Percentiles rank a stretch among this genome's conserved stretches.
These are phyloP conservation scores for Malurus cyaneus DNA, from an alignment of 2,113 vertebrate species.

Conservation along the genomic window DNA sequence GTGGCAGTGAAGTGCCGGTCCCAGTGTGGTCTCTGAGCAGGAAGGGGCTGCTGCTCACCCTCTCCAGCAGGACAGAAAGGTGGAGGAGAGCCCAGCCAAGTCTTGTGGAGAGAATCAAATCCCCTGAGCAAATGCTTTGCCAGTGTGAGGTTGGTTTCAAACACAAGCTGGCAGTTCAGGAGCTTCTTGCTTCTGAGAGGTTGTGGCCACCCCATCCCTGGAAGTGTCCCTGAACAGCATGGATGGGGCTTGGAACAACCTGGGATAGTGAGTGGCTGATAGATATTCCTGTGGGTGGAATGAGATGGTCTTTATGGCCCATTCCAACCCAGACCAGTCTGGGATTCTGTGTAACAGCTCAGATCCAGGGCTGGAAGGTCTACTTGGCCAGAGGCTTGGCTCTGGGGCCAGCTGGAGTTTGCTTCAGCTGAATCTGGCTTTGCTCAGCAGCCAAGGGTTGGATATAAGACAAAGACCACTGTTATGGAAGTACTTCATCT, in stretches of 20 bases:
- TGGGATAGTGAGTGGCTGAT: background rate
- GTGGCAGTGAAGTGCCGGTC: accelerated
- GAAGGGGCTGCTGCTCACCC: background rate
- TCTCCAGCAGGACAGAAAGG: too few relatives aligned
- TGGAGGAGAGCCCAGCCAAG: background rate
- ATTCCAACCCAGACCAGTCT: background rate
- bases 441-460: background rate
- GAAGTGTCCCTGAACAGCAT: background rate
- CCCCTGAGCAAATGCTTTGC: background rate
- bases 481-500: background rate
- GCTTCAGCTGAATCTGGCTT: background rate
- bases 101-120: background rate
- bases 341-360: background rate
- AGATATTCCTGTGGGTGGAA: background rate
- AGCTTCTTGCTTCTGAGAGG: background rate
- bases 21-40: accelerated
- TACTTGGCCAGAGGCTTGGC: background rate
- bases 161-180: background rate
- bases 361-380: background rate
- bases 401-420: background rate
- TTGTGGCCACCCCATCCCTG: background rate
- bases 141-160: background rate
- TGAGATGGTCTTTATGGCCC: background rate
- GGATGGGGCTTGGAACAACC: background rate
- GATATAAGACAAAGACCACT: too few relatives aligned